phyloP scores from a whole-genome alignment of 2,113 vertebrate genomes.

The Columba livia region DNA sequence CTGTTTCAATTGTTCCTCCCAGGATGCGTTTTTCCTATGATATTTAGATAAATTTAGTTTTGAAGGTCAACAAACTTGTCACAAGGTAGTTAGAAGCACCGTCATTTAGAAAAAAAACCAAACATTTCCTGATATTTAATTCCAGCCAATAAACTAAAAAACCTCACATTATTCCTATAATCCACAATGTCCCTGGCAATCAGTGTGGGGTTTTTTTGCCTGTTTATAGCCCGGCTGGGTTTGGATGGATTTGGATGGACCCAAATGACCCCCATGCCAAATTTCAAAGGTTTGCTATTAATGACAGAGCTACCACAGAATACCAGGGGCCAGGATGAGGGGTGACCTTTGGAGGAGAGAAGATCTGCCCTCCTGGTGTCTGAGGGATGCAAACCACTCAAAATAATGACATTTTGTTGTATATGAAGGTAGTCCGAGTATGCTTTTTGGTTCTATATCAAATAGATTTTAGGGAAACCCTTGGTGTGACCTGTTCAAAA shows the following conservation, averaged over 20 bases:
- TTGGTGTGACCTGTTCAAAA: rapidly evolving
- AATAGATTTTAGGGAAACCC: rapidly evolving
- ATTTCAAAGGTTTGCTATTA: not conserved
- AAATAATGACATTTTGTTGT: not conserved
- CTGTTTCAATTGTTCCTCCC: not conserved
- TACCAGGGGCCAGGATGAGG: rapidly evolving
- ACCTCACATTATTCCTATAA: not conserved
- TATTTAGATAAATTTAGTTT: not conserved
- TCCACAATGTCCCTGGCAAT: rapidly evolving
- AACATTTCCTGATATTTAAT: not conserved
- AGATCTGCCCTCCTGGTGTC: rapidly evolving
- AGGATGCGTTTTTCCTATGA: not conserved
- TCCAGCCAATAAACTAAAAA: not conserved
- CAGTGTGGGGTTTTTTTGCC: not conserved
- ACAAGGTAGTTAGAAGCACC: not conserved
- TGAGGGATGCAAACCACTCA: rapidly evolving
- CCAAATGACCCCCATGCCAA: not conserved
- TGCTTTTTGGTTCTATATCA: not conserved
- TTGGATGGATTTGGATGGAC: not conserved
- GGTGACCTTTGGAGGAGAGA: not conserved
- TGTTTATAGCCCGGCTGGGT: not conserved
- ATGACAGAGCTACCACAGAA: not conserved
- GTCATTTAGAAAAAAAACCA: not conserved
- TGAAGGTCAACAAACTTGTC: not conserved
- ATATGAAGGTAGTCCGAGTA: rapidly evolving